Percentiles rank a stretch among this genome's conserved stretches.
Evolutionary conservation across 2,888 invertebrate genomes (phyloP).

Genomic region (Barypeithes pellucidus): DNA sequence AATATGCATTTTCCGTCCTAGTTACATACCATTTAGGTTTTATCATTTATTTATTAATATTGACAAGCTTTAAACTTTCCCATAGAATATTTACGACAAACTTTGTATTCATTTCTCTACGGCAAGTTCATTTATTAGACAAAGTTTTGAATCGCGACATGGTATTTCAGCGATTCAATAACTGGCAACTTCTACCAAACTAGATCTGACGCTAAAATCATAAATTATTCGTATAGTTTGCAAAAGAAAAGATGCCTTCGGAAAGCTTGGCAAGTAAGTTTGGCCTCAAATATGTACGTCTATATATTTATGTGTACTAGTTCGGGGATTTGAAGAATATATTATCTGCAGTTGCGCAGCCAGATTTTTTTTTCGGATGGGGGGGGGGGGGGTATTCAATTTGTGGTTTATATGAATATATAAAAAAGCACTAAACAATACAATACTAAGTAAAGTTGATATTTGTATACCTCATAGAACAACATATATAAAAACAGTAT

Average conservation of each 20-base stretch:
- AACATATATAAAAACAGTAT: no score
- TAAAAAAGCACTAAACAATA: no score
- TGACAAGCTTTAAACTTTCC: background rate
- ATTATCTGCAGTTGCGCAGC: no score
- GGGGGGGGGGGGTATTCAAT: no score
- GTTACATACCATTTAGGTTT: no score
- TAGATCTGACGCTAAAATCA: conserved; percentile 37
- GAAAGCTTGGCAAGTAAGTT: conserved; percentile 39
- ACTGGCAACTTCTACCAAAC: conserved; percentile 36
- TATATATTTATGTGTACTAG: conserved; percentile 15
- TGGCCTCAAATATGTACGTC: conserved; percentile 35
- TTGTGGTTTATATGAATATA: no score
- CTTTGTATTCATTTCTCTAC: background rate
- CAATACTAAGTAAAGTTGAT: no score
- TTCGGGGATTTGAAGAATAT: background rate
- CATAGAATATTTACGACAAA: conserved; percentile 6
- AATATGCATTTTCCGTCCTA: no score
- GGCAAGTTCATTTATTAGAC: conserved; percentile 25
- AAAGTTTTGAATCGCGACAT: conserved; percentile 21
- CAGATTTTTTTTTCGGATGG: no score
- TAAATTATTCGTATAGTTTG: conserved; percentile 43
- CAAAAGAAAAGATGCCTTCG: conserved; percentile 41
- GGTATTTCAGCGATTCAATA: conserved; percentile 41
- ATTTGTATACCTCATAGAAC: no score
- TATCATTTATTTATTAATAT: no score